These are phyloP conservation scores for Pseudoatta argentina DNA, from an alignment of 1,140 invertebrate genomes.

Conservation along the genomic window DNA sequence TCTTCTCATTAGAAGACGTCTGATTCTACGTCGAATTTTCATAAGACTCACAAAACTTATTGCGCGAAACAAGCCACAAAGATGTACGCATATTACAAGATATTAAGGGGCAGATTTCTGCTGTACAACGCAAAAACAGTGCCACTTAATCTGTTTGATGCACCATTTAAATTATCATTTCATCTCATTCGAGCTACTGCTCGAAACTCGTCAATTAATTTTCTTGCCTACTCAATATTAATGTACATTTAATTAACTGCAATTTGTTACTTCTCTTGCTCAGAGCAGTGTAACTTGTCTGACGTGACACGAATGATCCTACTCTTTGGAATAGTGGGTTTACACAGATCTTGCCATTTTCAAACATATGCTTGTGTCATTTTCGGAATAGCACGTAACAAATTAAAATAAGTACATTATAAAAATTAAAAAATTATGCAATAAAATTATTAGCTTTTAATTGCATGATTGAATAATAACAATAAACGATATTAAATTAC, in stretches of 20 bases:
- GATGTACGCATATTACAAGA: neutral
- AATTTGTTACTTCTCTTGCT: constrained; percentile 12
- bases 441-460: neutral
- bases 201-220: constrained; percentile 45
- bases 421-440: neutral
- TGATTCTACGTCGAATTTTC: neutral
- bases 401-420: neutral
- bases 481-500: neutral
- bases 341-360: neutral
- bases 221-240: constrained; percentile 47
- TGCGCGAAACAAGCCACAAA: too few relatives aligned
- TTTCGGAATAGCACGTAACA: neutral
- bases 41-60: neutral
- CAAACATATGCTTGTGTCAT: neutral
- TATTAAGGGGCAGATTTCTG: constrained; percentile 40
- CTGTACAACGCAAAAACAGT: constrained; percentile 21
- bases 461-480: neutral
- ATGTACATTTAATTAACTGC: constrained; percentile 45
- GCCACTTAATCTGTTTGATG: constrained; percentile 45
- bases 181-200: neutral
- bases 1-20: neutral
- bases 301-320: neutral
- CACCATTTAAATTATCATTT: constrained; percentile 48
- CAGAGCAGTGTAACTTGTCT: neutral
- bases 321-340: neutral